Evolutionary conservation across 2,113 vertebrate genomes (phyloP), one percentile per base, ranked within the genome.

Genomic region (Muscicapa adusta): DNA sequence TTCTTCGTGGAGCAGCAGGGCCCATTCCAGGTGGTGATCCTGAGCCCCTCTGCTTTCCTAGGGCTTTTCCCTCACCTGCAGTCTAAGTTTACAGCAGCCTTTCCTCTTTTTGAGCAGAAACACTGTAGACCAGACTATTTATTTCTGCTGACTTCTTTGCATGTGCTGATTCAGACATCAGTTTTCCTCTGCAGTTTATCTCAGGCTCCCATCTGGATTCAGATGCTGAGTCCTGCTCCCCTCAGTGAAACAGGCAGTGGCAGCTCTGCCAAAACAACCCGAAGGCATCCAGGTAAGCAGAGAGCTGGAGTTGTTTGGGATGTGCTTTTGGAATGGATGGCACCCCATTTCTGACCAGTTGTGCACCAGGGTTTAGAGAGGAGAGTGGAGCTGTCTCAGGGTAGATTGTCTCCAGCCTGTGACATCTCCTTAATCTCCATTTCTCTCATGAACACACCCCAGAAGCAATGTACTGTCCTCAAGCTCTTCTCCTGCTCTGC

Each of bases 141-240:
- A 42, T 65, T 84, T 95, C 81, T 85, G 45, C 36, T 43, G 81
- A 23, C 43, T 74, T 40, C 31, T 89, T 87, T 91, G 76, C 54
- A 68, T 43, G 24, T 78, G 45, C 70, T 72, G 66, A 25, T 78
- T 76, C 61, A 93, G 77, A 85, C 29, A 25, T 72, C 1, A 5
- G 15, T 34, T 88, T 93, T 95, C 38, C 77, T 81, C 88, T 89
- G 54, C 57, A 63, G 56, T 80, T 95, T 81, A 34, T 79, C 51
- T 11, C 26, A 48, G 72, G 24, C 31, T 66, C 72, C 56, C 24
- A 34, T 54, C 66, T 92, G 76, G 74, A 70, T 95, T 87, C 67
- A 76, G 85, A 25, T 5, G 31, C 76, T 75, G 73, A 33, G 33
- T 95, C 62, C 18, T 1, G 7, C 45, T 88, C 38, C 38, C 56